Evolutionary conservation across 2,113 vertebrate genomes (phyloP), one percentile per base, ranked within the genome.

Genomic region (Acrocephalus kingi): DNA sequence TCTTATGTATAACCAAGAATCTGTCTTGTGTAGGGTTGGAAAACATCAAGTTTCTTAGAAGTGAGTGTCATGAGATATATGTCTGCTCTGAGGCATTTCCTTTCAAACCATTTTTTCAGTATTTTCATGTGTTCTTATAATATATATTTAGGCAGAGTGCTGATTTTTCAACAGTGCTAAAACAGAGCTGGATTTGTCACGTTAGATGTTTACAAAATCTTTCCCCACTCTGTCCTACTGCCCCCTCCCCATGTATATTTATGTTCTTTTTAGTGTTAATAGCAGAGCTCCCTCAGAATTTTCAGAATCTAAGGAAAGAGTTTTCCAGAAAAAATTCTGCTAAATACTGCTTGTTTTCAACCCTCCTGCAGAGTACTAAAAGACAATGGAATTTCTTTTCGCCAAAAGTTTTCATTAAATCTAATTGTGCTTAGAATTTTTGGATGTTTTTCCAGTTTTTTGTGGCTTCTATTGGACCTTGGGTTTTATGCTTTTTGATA

Each of bases 1-100:
- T 48, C 81, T 96, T 71, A 89, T 43, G 20, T 52, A n/a, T 67
- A 80, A 90, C 55, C 16, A 67, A 96, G 88, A 95, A 67, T 80
- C 41, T 84, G 37, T 84, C 89, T 78, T 41, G 14, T 72, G 48
- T 72, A 45, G 55, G 45, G 48, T 80, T 48, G 45, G 69, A 94
- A 90, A 72, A 64, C 49, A 86, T 95, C 17, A 18, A 3, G 49
- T 92, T 88, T 87, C 90, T 82, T 41, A 67, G 41, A 74, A 52
- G 27, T 24, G 69, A 92, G 80, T 72, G 73, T 81, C 22, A 45
- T 10, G 18, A 81, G 85, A 93, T 75, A 41, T 86, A 69, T 93
- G 82, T 22, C 56, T 89, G 35, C 61, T 92, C 56, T 84, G 45
- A 86, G 58, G 56, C 91, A 72, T 68, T 93, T 86, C 52, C 48